Conservation (phyloP, 2,113 vertebrate species). For the Sturnira hondurensis region DNA sequence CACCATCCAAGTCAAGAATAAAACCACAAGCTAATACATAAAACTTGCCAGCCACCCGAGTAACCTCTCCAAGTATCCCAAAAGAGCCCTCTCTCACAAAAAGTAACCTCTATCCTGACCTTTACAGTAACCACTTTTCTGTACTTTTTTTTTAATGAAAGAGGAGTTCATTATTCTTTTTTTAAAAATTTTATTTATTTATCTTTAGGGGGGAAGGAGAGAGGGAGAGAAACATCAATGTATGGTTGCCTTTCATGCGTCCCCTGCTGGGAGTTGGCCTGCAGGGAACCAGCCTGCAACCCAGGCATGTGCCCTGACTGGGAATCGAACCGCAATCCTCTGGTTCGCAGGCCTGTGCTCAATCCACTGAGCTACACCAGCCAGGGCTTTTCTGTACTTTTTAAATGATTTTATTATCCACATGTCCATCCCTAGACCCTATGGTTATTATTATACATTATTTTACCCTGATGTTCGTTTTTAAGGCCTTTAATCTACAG, state of each 20-base stretch:
- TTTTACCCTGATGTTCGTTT: background rate
- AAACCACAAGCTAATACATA: background rate
- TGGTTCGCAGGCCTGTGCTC: too few relatives aligned
- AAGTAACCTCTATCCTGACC: background rate
- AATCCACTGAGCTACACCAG: too few relatives aligned
- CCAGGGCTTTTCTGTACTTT: background rate
- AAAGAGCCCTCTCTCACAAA: background rate
- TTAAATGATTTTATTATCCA: background rate
- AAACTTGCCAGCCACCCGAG: background rate
- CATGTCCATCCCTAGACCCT: background rate
- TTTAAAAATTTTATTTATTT: too few relatives aligned
- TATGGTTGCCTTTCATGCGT: too few relatives aligned
- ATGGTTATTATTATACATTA: background rate
- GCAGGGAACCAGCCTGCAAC: too few relatives aligned
- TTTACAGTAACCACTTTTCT: background rate
- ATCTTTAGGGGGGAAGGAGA: too few relatives aligned
- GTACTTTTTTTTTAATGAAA: too few relatives aligned
- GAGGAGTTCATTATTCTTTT: too few relatives aligned
- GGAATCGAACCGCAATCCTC: too few relatives aligned
- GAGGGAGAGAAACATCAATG: too few relatives aligned
- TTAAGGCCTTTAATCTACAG: background rate
- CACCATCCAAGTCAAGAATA: background rate
- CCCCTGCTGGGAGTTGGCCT: too few relatives aligned
- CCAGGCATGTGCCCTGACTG: too few relatives aligned
- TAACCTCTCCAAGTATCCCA: background rate